Percentiles rank a stretch among this genome's conserved stretches.
These are phyloP conservation scores for Polymixis lichenea DNA, from an alignment of 2,888 invertebrate genomes.

Conservation along the genomic window DNA sequence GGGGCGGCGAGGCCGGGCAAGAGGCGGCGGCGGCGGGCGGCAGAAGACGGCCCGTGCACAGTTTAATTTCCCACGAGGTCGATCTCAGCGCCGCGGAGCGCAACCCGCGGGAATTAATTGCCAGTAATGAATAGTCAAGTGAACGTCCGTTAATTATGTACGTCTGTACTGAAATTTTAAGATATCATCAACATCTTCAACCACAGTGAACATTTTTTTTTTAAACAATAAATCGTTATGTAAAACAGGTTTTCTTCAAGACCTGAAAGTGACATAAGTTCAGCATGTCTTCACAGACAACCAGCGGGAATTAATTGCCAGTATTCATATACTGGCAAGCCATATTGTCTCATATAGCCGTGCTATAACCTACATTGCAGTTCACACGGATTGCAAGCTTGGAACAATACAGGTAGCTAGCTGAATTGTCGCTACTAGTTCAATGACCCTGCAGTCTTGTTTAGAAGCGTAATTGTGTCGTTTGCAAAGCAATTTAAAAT, in stretches of 20 bases:
- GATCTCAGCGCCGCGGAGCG: conserved; percentile 89
- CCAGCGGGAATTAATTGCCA: no score
- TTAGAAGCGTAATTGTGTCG: conserved; percentile 62
- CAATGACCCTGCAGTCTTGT: conserved; percentile 75
- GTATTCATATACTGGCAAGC: conserved; percentile 61
- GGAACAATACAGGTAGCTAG: conserved; percentile 81
- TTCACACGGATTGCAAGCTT: conserved; percentile 86
- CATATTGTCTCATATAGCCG: conserved; percentile 67
- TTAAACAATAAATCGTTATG: background rate
- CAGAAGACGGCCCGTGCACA: conserved; percentile 89
- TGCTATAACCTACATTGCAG: conserved; percentile 78
- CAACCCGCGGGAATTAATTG: conserved; percentile 91
- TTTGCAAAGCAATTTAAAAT: conserved; percentile 64
- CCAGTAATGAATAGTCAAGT: conserved; percentile 91
- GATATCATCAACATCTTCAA: conserved; percentile 56
- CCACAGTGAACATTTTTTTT: conserved; percentile 3
- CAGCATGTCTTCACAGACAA: no score
- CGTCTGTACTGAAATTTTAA: conserved; percentile 72
- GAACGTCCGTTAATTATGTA: conserved; percentile 89
- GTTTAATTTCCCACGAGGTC: conserved; percentile 91
- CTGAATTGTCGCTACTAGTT: conserved; percentile 76
- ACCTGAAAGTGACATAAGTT: conserved; percentile 41
- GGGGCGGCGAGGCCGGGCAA: conserved; percentile 75
- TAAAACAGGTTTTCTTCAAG: background rate
- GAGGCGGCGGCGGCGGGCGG: conserved; percentile 82